phyloP scores from a whole-genome alignment of 2,797 vertebrate genomes.

The Takifugu rubripes region DNA sequence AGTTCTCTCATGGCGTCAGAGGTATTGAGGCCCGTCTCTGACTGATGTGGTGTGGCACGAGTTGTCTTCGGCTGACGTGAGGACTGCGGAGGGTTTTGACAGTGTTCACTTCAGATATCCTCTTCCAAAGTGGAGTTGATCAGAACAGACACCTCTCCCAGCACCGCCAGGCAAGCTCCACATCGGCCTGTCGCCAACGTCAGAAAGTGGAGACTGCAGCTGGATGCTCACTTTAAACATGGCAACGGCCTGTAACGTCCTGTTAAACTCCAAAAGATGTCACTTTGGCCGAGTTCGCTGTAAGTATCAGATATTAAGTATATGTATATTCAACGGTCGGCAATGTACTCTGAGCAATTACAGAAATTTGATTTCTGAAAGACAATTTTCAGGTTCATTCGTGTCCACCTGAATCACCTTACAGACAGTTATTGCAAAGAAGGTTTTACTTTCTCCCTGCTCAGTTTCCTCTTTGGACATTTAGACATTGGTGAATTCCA shows the following conservation, averaged over 20 bases:
- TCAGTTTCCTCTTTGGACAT: no score
- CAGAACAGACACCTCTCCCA: constrained; percentile 63
- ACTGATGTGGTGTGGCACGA: constrained; percentile 56
- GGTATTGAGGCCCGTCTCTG: constrained; percentile 43
- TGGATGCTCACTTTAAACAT: constrained; percentile 62
- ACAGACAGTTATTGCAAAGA: no score
- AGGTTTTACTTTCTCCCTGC: no score
- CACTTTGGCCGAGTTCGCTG: constrained; percentile 5
- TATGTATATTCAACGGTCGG: no score
- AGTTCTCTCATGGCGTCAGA: constrained; percentile 38
- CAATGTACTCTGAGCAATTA: no score
- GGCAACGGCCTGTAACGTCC: constrained; percentile 49
- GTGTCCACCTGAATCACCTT: no score
- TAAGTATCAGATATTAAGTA: no score
- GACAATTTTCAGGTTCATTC: no score
- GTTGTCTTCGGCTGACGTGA: constrained; percentile 54
- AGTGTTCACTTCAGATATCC: constrained; percentile 65
- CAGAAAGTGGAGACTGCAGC: constrained; percentile 50
- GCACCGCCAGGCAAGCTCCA: constrained; percentile 44
- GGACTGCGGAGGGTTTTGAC: constrained; percentile 63
- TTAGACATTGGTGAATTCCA: no score
- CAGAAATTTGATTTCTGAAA: no score
- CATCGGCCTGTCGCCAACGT: constrained; percentile 67
- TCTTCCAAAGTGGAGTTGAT: constrained; percentile 59
- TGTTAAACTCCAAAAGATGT: constrained; percentile 48